Base-by-base conservation (phyloP, 2,113 vertebrate species). In the Anguilla japonica region DNA sequence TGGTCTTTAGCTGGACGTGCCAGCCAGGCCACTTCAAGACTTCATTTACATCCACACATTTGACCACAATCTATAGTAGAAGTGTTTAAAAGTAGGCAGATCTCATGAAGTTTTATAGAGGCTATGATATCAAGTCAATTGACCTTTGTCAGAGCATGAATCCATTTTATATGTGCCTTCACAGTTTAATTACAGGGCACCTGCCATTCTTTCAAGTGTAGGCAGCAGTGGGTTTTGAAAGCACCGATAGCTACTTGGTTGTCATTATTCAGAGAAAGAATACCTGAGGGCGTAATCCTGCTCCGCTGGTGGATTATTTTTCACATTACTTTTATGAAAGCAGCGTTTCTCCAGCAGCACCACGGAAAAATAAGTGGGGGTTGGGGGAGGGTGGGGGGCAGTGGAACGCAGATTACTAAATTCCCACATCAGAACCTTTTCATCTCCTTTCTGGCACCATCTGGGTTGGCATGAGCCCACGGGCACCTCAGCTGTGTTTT, bases 351-450 rank as follows among this genome's bases (percentile, higher is more conserved):
- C 71, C 11, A 11, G 71, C 71, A 75, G 29, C 71, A 75, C 71
- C 22, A 9, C 34, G 71, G 71, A 34, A 34, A 75, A 34, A 34
- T 26, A 75, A 34, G n/a, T 7, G 60, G 60, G 60, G 60, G 18
- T 18, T 53, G 50, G 50, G 22, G 60, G 60, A 63, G 22, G 18
- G 60, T n/a, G 4, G 67, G 67, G 67, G 67, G 67, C 26, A 34
- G 71, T n/a, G 71, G 71, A 67, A 67, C n/a, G n/a, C 71, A 75
- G 71, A 75, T 75, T n/a, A n/a, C 71, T 14, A 26, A 75, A 75
- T 34, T 75, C 71, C 71, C 71, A n/a, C 71, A 75, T 75, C 71
- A 75, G 71, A 75, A 75, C 71, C 71, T 75, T 75, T 75, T 75
- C 71, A 75, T 75, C 71, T 75, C n/a, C 71, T 75, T 75, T 14